A percentile compares a stretch with the other conserved stretches of the same genome.
Evolutionary conservation across 92 coral and sea anemone species (phyloP).

Genomic region (Porites rus): DNA sequence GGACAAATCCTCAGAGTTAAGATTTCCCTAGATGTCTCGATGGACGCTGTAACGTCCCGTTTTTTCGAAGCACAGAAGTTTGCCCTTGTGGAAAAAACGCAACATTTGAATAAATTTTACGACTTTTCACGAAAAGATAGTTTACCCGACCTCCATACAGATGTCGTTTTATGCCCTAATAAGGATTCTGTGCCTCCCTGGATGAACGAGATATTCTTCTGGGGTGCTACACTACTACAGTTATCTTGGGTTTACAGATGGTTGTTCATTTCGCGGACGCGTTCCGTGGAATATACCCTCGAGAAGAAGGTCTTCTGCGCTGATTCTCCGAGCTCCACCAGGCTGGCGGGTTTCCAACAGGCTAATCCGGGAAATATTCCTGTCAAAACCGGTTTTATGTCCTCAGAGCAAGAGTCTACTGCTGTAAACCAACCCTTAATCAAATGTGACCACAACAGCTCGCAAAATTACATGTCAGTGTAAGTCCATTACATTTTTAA

Average conservation of each 20-base stretch:
- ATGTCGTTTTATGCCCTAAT: slow-evolving; percentile 53
- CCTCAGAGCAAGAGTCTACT: background rate
- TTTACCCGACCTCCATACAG: slow-evolving; percentile 33
- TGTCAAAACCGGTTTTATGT: slow-evolving; percentile 11
- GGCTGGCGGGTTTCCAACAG: slow-evolving; percentile 41
- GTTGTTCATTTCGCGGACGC: slow-evolving; percentile 37
- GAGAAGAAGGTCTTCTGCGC: slow-evolving; percentile 47
- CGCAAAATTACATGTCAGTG: slow-evolving; percentile 38
- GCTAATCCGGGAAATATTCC: background rate
- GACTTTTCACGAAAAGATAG: slow-evolving; percentile 43
- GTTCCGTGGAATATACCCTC: slow-evolving; percentile 27
- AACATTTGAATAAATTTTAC: slow-evolving; percentile 28
- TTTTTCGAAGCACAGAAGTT: slow-evolving; percentile 44
- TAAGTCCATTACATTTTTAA: background rate
- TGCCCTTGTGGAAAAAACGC: slow-evolving; percentile 34
- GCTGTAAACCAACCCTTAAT: slow-evolving; percentile 7
- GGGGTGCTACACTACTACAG: slow-evolving; percentile 62
- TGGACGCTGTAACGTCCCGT: slow-evolving; percentile 37
- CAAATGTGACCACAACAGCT: slow-evolving; percentile 14
- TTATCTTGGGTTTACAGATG: slow-evolving; percentile 68
- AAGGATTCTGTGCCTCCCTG: slow-evolving; percentile 49
- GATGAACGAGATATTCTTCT: slow-evolving; percentile 61
- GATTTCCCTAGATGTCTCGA: slow-evolving; percentile 42
- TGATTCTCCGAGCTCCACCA: slow-evolving; percentile 3
- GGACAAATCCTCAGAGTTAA: slow-evolving; percentile 25